Conservation (phyloP, 2,888 invertebrate species). For the Callyntrura sp. region DNA sequence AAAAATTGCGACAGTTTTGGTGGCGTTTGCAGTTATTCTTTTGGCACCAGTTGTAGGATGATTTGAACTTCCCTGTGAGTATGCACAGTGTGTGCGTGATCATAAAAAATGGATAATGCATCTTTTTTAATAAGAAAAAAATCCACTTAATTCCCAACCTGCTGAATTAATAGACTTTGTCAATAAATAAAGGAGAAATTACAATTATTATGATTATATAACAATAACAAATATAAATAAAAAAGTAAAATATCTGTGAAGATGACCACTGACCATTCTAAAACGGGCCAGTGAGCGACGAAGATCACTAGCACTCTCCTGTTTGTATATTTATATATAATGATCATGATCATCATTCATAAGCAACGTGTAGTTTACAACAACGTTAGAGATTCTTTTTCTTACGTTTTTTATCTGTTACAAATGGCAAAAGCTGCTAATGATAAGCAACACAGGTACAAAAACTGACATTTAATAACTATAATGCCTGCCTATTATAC, state of each 20-base stretch:
- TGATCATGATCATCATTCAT: background rate
- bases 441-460: conserved; percentile 37
- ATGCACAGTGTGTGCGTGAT: background rate
- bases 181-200: conserved; percentile 13
- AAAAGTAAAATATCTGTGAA: background rate
- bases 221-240: conserved; percentile 45
- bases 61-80: conserved; percentile 44
- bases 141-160: conserved; percentile 8
- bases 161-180: conserved; percentile 12
- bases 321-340: background rate
- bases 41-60: conserved; percentile 66
- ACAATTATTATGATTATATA: conserved; percentile 56
- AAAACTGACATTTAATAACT: conserved; percentile 21
- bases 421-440: conserved; percentile 28
- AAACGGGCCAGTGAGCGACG: conserved; percentile 11
- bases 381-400: background rate
- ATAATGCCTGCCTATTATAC: background rate
- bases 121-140: conserved; percentile 15
- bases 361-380: background rate
- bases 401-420: background rate
- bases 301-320: too few species aligned
- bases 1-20: conserved; percentile 68
- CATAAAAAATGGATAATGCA: conserved; percentile 15
- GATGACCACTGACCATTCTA: conserved; percentile 20
- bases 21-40: conserved; percentile 56